Evolutionary conservation across 53 echinoderm and acorn worm species (phyloP).

Genomic region (Holothuria leucospilota): DNA sequence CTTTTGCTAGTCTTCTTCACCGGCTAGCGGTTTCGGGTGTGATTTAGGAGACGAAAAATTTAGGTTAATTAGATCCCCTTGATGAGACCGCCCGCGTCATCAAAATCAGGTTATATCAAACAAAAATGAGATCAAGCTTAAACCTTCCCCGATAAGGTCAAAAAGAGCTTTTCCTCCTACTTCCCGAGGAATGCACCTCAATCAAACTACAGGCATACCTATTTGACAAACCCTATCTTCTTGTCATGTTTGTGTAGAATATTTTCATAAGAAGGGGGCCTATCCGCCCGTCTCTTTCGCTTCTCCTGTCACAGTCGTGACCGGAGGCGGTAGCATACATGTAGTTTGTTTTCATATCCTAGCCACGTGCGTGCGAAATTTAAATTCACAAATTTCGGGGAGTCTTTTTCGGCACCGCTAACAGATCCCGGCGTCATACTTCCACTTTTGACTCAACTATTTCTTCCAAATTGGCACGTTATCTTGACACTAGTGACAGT

Average conservation of each 20-base stretch:
- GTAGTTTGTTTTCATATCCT: slow-evolving; percentile 35
- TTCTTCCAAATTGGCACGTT: slow-evolving; percentile 33
- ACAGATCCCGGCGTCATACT: slow-evolving; percentile 36
- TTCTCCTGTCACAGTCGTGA: slow-evolving; percentile 31
- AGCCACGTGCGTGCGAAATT: slow-evolving; percentile 48
- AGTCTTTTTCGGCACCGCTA: slow-evolving; percentile 24
- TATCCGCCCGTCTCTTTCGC: slow-evolving; percentile 19
- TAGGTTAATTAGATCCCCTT: slow-evolving; percentile 39
- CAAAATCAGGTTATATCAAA: slow-evolving; percentile 32
- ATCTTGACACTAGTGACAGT: slow-evolving; percentile 23
- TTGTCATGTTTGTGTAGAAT: slow-evolving; percentile 11
- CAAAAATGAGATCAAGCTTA: background rate
- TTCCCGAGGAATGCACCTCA: slow-evolving; percentile 6
- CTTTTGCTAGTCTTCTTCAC: too few relatives aligned
- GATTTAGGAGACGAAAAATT: background rate
- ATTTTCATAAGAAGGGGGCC: slow-evolving; percentile 43
- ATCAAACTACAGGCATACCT: slow-evolving; percentile 1
- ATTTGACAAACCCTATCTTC: background rate
- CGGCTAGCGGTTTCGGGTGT: background rate
- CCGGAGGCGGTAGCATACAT: slow-evolving; percentile 8
- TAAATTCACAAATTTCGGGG: slow-evolving; percentile 13
- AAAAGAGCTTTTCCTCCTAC: background rate
- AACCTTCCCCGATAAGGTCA: slow-evolving; percentile 9
- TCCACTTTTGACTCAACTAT: slow-evolving; percentile 3
- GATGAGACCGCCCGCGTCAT: slow-evolving; percentile 22